Conservation (phyloP, 2,797 vertebrate genomes). For the Pangasius djambal region DNA sequence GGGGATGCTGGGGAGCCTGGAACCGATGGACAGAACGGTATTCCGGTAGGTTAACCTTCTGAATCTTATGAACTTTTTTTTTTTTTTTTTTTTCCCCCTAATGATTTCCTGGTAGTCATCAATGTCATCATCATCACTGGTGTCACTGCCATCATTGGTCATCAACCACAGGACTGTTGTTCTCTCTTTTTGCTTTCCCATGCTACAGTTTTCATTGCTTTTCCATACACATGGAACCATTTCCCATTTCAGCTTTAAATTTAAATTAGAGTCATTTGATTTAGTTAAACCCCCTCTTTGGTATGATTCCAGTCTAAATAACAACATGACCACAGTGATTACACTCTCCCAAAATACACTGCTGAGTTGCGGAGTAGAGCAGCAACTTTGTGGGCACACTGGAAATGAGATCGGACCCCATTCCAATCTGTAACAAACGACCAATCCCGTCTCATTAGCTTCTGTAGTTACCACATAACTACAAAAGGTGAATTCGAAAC, state of each 20-base stretch:
- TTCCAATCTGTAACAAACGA: not conserved
- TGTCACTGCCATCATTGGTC: not conserved
- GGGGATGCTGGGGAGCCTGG: constrained; percentile 48
- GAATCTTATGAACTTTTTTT: not conserved
- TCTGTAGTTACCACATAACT: not conserved
- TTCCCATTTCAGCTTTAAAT: constrained; percentile 21
- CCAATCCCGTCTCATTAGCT: not conserved
- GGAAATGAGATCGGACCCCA: not conserved
- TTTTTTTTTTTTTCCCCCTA: not conserved
- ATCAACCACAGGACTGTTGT: not conserved
- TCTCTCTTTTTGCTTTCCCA: not conserved
- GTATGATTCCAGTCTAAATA: constrained; percentile 22
- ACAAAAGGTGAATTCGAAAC: not conserved
- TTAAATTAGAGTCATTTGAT: not conserved
- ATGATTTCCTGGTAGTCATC: not conserved
- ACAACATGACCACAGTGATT: constrained; percentile 36
- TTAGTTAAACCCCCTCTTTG: constrained; percentile 21
- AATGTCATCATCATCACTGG: not conserved
- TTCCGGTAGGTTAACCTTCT: constrained; percentile 53
- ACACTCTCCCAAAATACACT: constrained; percentile 25
- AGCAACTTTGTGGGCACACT: not conserved
- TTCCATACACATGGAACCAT: not conserved
- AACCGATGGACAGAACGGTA: constrained; percentile 57
- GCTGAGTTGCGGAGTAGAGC: not conserved
- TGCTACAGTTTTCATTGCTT: not conserved